Evolutionary conservation across 1,140 invertebrate genomes (phyloP), one percentile per base, ranked within the genome.

Genomic region (Pachypeltis micranthus): DNA sequence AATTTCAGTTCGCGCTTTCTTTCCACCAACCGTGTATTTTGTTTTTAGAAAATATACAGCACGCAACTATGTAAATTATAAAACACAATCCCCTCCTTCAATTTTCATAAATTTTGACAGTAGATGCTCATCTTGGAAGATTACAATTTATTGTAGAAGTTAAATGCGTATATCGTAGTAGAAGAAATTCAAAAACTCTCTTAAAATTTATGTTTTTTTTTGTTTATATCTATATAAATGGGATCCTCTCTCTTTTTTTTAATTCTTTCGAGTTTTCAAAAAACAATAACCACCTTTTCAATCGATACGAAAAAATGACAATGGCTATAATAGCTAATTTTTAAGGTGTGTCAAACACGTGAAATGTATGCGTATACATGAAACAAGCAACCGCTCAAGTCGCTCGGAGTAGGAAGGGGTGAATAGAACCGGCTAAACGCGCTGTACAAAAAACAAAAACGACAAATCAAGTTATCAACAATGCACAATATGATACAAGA

Each of bases 351-450:
- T 64, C 62, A 66, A 68, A 68, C 67, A 68, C 61, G 62, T 59
- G 64, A 68, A 64, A 62, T 60, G 65, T 68, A 64, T 66, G 67
- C 67, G 67, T 68, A 68, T 68, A 68, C 64, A 51, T 51, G 47
- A 51, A n/a, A 51, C 47, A 51, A 51, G 47, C 47, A 21, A 51
- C 7, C 21, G 47, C 4, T 10, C 7, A 51, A 21, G 23, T 51
- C 47, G 47, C 47, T 51, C 47, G 21, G 34, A 58, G 61, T 65
- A 66, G 64, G 64, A 29, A 65, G 55, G 55, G 47, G 23, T 51
- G 47, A 51, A 21, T 51, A 10, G 4, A 51, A 51, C 47, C 55
- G 63, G 59, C 63, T 44, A 25, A 61, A 39, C 16, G 25, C 63
- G 25, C 34, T 56, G 51, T 23, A 57, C 27, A 54, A 16, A 55